Conservation (phyloP, 2,797 vertebrate genomes). For the Hypotaenidia okinawae region DNA sequence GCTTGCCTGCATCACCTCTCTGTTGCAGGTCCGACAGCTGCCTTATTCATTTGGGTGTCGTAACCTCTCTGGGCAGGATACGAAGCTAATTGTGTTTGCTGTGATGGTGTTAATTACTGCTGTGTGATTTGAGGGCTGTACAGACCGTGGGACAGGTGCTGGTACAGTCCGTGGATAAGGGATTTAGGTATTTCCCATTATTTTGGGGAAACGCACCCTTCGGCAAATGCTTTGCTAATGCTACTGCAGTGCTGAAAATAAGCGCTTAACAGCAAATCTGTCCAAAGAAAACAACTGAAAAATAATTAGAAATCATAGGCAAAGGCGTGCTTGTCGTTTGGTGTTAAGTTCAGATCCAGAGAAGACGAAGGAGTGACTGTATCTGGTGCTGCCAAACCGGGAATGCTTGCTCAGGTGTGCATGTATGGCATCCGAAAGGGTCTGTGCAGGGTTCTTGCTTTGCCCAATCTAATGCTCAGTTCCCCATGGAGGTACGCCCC, state of each 20-base stretch:
- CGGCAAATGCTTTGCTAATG: neutral
- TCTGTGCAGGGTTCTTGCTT: neutral
- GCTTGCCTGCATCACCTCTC: neutral
- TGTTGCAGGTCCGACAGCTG: neutral
- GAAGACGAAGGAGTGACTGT: neutral
- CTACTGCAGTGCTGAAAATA: neutral
- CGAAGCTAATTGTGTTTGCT: neutral
- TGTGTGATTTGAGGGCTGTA: neutral
- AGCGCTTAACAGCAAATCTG: neutral
- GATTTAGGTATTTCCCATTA: neutral
- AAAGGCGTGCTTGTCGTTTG: neutral
- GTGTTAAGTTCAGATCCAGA: neutral
- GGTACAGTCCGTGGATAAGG: neutral
- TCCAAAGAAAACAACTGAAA: slow-evolving; percentile 37
- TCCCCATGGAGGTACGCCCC: fast-evolving
- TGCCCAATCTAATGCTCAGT: neutral
- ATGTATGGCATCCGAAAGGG: fast-evolving
- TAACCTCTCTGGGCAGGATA: neutral
- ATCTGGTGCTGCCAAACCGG: neutral
- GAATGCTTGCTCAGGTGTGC: neutral
- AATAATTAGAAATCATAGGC: slow-evolving; percentile 17
- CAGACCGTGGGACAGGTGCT: fast-evolving
- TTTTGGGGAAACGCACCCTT: neutral
- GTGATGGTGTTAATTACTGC: neutral
- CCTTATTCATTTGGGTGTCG: neutral